Conservation (phyloP, 2,797 vertebrate genomes). For the Brachyalestes nurse region DNA sequence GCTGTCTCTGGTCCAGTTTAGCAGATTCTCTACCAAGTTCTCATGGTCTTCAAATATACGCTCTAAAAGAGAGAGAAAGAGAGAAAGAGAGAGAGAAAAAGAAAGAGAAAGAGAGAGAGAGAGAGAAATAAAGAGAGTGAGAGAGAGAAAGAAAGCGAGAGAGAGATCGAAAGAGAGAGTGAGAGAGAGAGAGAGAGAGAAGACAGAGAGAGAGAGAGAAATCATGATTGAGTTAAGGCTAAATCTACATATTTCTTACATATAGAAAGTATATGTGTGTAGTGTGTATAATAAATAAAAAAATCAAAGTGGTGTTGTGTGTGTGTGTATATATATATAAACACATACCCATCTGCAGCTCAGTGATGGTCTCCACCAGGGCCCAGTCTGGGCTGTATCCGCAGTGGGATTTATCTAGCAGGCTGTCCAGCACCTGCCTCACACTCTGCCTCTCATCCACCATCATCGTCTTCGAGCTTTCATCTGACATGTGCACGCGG, state of each 20-base stretch:
- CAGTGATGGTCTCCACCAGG: constrained; percentile 92
- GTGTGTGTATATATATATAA: neutral
- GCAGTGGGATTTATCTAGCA: constrained; percentile 97
- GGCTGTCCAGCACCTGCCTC: constrained; percentile 95
- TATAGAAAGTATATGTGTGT: too few relatives aligned
- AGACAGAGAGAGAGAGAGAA: constrained; percentile 1
- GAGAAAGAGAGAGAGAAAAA: too few relatives aligned
- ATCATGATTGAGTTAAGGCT: too few relatives aligned
- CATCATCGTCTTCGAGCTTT: constrained; percentile 99
- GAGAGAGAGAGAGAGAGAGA: neutral
- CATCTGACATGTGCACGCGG: constrained; percentile 96
- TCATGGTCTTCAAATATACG: constrained; percentile 98
- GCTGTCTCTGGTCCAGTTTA: constrained; percentile 98
- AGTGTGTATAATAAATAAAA: too few relatives aligned
- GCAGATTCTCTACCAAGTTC: constrained; percentile 96
- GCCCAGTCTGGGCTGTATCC: constrained; percentile 97
- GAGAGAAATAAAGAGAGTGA: neutral
- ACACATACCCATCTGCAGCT: constrained; percentile 94
- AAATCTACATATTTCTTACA: too few relatives aligned
- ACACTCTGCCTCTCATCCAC: constrained; percentile 97
- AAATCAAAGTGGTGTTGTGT: too few relatives aligned
- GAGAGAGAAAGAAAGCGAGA: neutral
- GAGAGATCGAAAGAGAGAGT: too few relatives aligned
- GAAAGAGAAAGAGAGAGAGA: too few relatives aligned
- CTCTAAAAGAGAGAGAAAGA: constrained; percentile 72